A percentile compares a stretch with the other conserved stretches of the same genome.
phyloP scores from a whole-genome alignment of 2,888 invertebrate species.

The Tipula helvola region DNA sequence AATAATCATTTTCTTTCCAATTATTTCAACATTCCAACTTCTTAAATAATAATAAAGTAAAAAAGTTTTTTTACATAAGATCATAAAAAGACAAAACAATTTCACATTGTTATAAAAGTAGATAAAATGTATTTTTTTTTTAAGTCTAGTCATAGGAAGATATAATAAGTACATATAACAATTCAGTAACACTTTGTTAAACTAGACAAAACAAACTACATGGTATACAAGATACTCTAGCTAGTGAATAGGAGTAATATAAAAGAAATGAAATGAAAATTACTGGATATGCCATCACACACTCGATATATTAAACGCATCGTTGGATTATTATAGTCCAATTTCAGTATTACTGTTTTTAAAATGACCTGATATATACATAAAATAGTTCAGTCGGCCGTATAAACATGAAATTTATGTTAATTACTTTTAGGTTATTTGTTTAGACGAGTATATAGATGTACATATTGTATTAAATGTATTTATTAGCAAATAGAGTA shows the following conservation, averaged over 20 bases:
- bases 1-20: neutral
- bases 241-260: neutral
- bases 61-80: neutral
- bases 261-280: neutral
- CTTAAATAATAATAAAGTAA: neutral
- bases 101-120: neutral
- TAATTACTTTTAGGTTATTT: neutral
- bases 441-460: neutral
- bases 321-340: neutral
- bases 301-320: neutral
- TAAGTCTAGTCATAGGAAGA: neutral
- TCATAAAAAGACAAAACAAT: neutral
- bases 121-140: neutral
- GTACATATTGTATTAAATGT: neutral
- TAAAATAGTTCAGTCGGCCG: neutral
- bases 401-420: constrained; percentile 4
- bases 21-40: neutral
- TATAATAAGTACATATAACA: neutral
- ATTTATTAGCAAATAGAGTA: neutral
- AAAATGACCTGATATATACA: neutral
- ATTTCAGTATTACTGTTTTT: neutral
- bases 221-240: neutral
- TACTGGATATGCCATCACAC: neutral
- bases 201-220: neutral
- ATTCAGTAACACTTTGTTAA: neutral